Conservation (phyloP, 2,113 vertebrate species). For the Salvelinus fontinalis region DNA sequence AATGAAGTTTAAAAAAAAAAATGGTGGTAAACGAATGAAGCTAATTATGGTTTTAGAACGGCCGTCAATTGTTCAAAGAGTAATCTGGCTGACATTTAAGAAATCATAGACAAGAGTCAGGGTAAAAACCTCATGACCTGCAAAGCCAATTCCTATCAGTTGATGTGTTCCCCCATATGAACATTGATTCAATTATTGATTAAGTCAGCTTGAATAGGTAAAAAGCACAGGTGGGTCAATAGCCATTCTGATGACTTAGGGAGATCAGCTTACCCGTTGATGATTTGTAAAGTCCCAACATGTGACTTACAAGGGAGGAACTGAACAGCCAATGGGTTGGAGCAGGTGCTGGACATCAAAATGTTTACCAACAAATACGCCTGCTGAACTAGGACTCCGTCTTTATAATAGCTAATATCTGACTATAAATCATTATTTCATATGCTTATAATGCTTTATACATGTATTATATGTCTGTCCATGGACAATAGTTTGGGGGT, state of each 20-base stretch:
- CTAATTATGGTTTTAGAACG: constrained; percentile 31
- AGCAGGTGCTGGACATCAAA: too few species aligned
- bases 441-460: too few species aligned
- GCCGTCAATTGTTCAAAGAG: constrained; percentile 13
- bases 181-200: constrained; percentile 64
- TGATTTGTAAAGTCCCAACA: constrained; percentile 36
- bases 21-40: not conserved
- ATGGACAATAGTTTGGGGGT: too few species aligned
- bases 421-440: too few species aligned
- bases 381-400: too few species aligned
- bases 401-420: too few species aligned
- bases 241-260: constrained; percentile 52
- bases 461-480: too few species aligned
- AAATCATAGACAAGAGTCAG: constrained; percentile 18
- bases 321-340: too few species aligned
- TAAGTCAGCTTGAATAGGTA: constrained; percentile 51
- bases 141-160: constrained; percentile 48
- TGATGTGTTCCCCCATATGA: constrained; percentile 44
- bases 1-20: constrained; percentile 21
- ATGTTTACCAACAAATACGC: too few species aligned
- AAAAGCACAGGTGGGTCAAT: constrained; percentile 60
- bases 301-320: constrained; percentile 10
- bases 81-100: constrained; percentile 38
- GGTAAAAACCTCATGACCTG: not conserved
- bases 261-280: constrained; percentile 24